Evolutionary conservation across 2,113 vertebrate species (phyloP).

Genomic region (Rhinolophus sinicus): DNA sequence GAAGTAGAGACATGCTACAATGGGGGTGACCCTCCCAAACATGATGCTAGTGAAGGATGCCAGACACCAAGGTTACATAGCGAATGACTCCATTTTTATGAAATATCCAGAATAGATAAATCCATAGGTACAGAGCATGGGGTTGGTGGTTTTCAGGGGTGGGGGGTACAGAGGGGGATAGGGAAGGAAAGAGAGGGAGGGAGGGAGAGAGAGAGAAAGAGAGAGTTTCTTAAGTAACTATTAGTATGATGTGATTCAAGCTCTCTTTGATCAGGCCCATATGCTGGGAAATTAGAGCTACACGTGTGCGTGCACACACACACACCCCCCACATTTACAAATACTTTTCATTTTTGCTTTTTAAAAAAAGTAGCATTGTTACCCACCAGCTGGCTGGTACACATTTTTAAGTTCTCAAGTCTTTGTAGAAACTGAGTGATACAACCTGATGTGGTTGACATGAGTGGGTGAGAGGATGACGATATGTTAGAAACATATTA

Average conservation of each 20-base stretch:
- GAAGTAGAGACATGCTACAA: background rate
- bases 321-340: background rate
- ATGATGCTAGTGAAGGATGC: background rate
- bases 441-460: background rate
- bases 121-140: background rate
- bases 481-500: conserved; percentile 41
- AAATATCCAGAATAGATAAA: background rate
- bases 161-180: background rate
- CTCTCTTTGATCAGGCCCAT: background rate
- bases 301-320: background rate
- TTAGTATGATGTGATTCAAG: background rate
- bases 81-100: background rate
- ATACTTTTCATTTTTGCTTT: background rate
- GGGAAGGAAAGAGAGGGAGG: background rate
- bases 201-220: background rate
- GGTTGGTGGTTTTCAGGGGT: background rate
- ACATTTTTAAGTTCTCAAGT: background rate
- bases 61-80: background rate
- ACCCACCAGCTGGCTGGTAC: background rate
- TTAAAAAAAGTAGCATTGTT: background rate
- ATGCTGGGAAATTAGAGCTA: background rate
- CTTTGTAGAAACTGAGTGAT: background rate
- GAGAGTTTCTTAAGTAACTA: background rate
- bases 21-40: background rate
- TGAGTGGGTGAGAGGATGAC: background rate